These are phyloP conservation scores for Ursus arctos DNA, from an alignment of 2,113 vertebrate species.

Conservation along the genomic window DNA sequence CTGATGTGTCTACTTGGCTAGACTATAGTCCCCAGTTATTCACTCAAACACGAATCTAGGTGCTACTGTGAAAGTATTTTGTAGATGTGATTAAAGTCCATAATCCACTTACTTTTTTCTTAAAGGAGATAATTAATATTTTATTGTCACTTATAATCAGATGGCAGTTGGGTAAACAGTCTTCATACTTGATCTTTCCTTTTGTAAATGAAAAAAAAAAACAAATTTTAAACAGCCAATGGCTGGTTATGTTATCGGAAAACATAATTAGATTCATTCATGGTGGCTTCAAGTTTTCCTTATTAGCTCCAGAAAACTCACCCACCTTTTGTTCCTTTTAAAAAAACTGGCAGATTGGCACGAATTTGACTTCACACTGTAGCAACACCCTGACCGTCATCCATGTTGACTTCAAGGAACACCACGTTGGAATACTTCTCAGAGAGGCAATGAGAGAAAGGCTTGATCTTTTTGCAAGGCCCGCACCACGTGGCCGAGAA, in stretches of 20 bases:
- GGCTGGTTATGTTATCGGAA: slow-evolving; percentile 39
- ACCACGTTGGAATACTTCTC: slow-evolving; percentile 87
- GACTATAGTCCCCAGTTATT: background rate
- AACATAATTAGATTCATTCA: slow-evolving; percentile 77
- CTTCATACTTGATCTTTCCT: slow-evolving; percentile 70
- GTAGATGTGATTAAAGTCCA: background rate
- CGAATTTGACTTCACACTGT: background rate
- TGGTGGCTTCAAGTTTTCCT: slow-evolving; percentile 89
- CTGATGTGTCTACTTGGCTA: background rate
- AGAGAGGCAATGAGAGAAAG: slow-evolving; percentile 82
- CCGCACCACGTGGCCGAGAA: slow-evolving; percentile 96
- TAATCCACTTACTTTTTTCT: background rate
- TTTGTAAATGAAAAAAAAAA: slow-evolving; percentile 83
- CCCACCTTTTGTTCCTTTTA: slow-evolving; percentile 80
- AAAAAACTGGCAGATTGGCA: background rate
- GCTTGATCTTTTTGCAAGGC: slow-evolving; percentile 92
- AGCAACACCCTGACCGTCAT: slow-evolving; percentile 88
- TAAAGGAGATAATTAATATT: background rate
- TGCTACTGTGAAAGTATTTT: background rate
- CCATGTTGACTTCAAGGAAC: slow-evolving; percentile 96
- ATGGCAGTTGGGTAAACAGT: slow-evolving; percentile 61
- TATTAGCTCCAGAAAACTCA: slow-evolving; percentile 87
- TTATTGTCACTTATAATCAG: background rate
- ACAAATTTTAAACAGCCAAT: slow-evolving; percentile 79
- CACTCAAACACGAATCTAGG: background rate